Evolutionary conservation across 2,113 vertebrate species (phyloP).

Genomic region (Engystomops pustulosus): DNA sequence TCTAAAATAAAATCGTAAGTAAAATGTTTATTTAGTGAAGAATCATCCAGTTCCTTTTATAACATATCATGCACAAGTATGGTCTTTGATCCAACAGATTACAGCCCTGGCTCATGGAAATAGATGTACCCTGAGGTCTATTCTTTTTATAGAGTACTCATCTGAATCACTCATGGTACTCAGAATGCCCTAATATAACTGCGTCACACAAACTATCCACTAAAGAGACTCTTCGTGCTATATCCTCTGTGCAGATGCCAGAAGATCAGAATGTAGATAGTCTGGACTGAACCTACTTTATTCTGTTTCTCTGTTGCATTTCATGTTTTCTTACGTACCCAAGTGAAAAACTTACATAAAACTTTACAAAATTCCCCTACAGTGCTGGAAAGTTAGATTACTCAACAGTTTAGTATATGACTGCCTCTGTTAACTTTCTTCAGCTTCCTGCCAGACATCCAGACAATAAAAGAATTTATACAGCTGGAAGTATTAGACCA

Average conservation of each 20-base stretch:
- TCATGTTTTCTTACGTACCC: slow-evolving; percentile 26
- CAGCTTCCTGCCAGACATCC: slow-evolving; percentile 84
- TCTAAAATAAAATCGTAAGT: not conserved
- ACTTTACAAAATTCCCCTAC: slow-evolving; percentile 27
- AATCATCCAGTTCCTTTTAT: not conserved
- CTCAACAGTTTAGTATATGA: slow-evolving; percentile 73
- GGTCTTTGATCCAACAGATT: not conserved
- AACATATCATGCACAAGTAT: not conserved
- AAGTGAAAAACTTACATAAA: slow-evolving; percentile 27
- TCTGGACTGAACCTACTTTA: not conserved
- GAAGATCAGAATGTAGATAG: not conserved
- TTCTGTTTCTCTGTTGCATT: slow-evolving; percentile 18
- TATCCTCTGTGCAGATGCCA: not conserved
- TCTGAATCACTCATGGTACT: not conserved
- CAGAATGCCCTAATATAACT: not conserved
- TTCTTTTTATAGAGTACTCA: not conserved
- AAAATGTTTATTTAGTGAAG: not conserved
- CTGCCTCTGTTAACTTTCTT: slow-evolving; percentile 78
- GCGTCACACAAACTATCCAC: not conserved
- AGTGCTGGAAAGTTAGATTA: slow-evolving; percentile 71
- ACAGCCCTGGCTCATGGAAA: not conserved
- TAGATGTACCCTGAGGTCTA: not conserved
- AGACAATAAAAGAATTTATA: slow-evolving; percentile 90
- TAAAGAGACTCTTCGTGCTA: not conserved
- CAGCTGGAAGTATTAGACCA: slow-evolving; percentile 81